Base-by-base conservation (phyloP, 2,888 invertebrate genomes). In the Isoperla grammatica region DNA sequence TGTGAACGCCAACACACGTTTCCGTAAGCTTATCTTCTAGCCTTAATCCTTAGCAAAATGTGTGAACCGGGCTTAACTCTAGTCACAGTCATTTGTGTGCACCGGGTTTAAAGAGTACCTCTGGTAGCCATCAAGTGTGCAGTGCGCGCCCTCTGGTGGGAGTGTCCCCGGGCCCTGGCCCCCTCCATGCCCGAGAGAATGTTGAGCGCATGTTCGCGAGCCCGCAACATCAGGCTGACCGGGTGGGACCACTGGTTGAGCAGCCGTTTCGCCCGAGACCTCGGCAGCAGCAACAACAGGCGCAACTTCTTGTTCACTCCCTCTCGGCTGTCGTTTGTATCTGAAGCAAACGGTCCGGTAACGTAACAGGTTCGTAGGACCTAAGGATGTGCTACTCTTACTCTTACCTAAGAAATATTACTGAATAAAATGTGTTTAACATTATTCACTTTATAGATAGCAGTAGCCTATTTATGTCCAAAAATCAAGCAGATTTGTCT, bases 161-260 rank as follows among this genome's bases (percentile, higher is more conserved):
- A 55, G 68, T 67, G 64, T 64, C 65, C 62, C 66, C 66, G 60
- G 8, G 71, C 69, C 45, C 72, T 71, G 43, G 71, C 73, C 6
- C 77, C 78, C 65, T 80, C 79, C 59, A 85, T 82, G 37, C 90
- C 91, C 39, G 88, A 87, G 37, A 92, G 76, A 71, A 92, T 85
- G 70, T 90, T 85, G 46, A 84, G 80, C 12, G 91, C 87, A 73
- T 92, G 92, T 72, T 91, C 89, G 8, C 90, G 76, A 0, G 90
- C 91, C 61, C 90, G 80, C 67, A 90, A 78, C 79, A 86, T 81
- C 13, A 90, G 79, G 69, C 90, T 88, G 43, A 85, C 81, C 11
- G 88, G 86, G 74, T 88, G 85, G 62, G 82, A 75, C 90, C 90
- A 91, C 67, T 84, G 85, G 66, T 87, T 88, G 42, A 92, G 78